Conservation (phyloP, 2,797 vertebrate species). For the Sebastes nivosus region DNA sequence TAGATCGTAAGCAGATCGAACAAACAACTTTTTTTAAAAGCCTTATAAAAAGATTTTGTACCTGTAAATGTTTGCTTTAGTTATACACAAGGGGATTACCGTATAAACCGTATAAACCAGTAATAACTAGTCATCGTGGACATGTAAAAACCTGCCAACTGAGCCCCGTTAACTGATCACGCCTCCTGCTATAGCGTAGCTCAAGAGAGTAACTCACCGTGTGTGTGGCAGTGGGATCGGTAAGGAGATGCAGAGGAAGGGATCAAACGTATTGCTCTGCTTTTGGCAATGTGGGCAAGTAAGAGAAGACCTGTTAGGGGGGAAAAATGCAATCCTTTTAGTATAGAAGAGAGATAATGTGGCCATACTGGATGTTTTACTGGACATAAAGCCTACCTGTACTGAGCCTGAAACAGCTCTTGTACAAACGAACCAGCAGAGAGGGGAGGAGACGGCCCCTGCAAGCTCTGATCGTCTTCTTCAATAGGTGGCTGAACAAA, state of each 20-base stretch:
- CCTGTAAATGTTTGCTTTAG: background rate
- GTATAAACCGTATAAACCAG: background rate
- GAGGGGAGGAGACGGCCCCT: slow-evolving; percentile 91
- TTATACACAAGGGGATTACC: background rate
- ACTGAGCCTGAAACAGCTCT: slow-evolving; percentile 98
- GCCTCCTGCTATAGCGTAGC: background rate
- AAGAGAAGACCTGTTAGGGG: slow-evolving; percentile 89
- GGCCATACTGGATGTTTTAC: background rate
- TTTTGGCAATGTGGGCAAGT: slow-evolving; percentile 99
- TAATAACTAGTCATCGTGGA: background rate
- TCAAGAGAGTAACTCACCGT: slow-evolving; percentile 83
- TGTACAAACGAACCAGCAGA: slow-evolving; percentile 95
- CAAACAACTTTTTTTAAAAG: background rate
- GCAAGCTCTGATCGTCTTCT: slow-evolving; percentile 86
- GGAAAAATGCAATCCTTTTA: background rate
- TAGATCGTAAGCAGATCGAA: background rate
- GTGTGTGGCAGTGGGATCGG: slow-evolving; percentile 97
- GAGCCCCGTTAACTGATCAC: background rate
- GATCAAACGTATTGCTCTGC: slow-evolving; percentile 99
- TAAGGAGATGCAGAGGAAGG: slow-evolving; percentile 98
- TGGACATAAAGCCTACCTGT: slow-evolving; percentile 83
- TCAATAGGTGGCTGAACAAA: slow-evolving; percentile 88
- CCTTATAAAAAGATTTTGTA: background rate
- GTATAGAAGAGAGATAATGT: background rate
- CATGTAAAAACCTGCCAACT: slow-evolving; percentile 17